phyloP scores from a whole-genome alignment of 2,797 vertebrate species.

The Emydoidea blandingii region DNA sequence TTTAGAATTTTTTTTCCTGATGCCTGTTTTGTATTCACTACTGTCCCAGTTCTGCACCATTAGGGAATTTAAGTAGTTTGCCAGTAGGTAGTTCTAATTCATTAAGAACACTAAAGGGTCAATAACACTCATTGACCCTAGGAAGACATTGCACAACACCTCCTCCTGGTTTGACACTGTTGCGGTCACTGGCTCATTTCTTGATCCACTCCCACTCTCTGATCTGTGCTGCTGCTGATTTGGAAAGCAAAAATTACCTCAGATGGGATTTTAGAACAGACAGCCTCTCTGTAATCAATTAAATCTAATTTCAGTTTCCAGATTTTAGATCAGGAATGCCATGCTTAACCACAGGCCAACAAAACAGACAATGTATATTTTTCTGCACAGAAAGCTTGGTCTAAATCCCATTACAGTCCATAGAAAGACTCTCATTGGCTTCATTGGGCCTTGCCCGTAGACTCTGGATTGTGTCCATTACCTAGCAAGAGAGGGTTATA shows the following conservation, averaged over 20 bases:
- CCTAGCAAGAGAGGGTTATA: not conserved
- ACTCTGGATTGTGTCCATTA: not conserved
- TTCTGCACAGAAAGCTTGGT: not conserved
- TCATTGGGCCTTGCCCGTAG: not conserved
- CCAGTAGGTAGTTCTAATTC: not conserved
- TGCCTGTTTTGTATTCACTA: not conserved
- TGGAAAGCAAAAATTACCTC: not conserved
- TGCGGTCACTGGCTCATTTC: not conserved
- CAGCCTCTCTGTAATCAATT: not conserved
- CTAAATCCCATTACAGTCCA: not conserved
- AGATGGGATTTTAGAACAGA: not conserved
- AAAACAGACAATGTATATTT: not conserved
- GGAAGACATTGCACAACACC: not conserved
- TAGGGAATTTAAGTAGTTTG: slow-evolving; percentile 42
- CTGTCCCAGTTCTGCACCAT: slow-evolving; percentile 15
- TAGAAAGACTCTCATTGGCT: not conserved
- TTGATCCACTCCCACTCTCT: not conserved
- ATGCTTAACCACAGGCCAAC: not conserved
- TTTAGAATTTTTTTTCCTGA: not conserved
- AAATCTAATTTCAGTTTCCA: slow-evolving; percentile 8
- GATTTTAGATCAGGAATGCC: slow-evolving; percentile 7
- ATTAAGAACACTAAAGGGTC: not conserved
- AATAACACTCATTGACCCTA: not conserved
- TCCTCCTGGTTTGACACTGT: not conserved
- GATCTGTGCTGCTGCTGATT: not conserved